Percentiles rank a stretch among this genome's conserved stretches.
Conservation (phyloP, 2,797 vertebrate species). For the Taeniopygia guttata region DNA sequence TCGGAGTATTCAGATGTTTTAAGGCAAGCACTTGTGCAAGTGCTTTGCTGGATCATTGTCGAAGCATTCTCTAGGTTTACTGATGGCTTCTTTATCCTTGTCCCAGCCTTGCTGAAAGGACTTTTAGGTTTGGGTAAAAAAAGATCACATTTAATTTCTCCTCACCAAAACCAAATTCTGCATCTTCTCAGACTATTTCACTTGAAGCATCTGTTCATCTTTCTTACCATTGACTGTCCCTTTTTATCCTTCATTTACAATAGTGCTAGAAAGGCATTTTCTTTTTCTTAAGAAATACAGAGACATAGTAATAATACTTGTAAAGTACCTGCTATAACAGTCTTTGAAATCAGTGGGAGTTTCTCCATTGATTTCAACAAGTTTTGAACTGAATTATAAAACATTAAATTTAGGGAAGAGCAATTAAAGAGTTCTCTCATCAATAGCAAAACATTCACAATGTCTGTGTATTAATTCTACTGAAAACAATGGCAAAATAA, state of each 20-base stretch:
- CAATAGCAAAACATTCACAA: not conserved
- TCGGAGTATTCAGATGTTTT: not conserved
- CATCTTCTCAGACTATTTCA: not conserved
- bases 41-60: not conserved
- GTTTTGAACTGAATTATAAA: not conserved
- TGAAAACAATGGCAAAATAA: not conserved
- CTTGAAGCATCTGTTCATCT: not conserved
- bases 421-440: not conserved
- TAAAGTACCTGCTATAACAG: not conserved
- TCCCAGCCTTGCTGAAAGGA: not conserved
- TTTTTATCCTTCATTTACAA: not conserved
- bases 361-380: not conserved
- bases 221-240: not conserved
- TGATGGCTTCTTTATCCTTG: not conserved
- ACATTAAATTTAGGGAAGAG: not conserved
- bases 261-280: not conserved
- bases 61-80: not conserved
- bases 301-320: not conserved
- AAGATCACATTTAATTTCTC: not conserved
- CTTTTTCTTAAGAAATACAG: not conserved
- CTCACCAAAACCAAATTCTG: not conserved
- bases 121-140: not conserved
- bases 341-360: not conserved
- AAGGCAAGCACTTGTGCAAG: not conserved
- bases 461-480: not conserved